These are phyloP conservation scores for Natator depressus DNA, from an alignment of 2,113 vertebrate genomes.

Conservation along the genomic window DNA sequence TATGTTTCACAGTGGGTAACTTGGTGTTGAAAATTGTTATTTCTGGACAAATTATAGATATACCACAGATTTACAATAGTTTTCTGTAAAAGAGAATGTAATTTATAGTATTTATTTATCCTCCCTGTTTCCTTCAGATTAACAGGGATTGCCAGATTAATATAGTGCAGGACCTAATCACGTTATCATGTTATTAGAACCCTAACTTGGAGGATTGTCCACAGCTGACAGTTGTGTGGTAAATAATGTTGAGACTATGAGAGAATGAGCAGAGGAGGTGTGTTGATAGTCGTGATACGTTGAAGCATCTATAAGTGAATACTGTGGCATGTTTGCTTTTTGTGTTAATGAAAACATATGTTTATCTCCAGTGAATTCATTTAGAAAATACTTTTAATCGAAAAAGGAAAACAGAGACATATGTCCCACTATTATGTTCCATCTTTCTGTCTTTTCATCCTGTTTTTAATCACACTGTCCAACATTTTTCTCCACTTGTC, in stretches of 20 bases:
- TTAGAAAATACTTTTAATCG: conserved; percentile 15
- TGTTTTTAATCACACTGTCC: conserved; percentile 45
- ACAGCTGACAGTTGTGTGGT: neutral
- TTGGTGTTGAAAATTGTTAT: neutral
- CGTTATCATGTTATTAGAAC: neutral
- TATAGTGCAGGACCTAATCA: neutral
- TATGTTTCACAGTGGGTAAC: neutral
- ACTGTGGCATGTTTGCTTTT: neutral
- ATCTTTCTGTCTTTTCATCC: conserved; percentile 40
- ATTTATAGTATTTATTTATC: neutral
- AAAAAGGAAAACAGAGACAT: neutral
- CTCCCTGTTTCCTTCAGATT: neutral
- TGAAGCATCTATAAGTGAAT: neutral
- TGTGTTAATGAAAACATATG: neutral
- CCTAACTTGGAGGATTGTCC: neutral
- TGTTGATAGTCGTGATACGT: neutral
- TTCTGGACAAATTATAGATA: neutral
- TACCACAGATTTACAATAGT: neutral
- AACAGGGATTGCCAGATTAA: neutral
- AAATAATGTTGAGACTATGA: neutral
- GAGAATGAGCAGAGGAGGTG: neutral
- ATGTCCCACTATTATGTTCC: conserved; percentile 1
- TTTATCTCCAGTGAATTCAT: neutral
- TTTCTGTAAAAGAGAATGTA: neutral
- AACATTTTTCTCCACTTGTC: conserved; percentile 58